These are phyloP conservation scores for Calidris pygmaea DNA, from an alignment of 2,113 vertebrate species.

Conservation along the genomic window DNA sequence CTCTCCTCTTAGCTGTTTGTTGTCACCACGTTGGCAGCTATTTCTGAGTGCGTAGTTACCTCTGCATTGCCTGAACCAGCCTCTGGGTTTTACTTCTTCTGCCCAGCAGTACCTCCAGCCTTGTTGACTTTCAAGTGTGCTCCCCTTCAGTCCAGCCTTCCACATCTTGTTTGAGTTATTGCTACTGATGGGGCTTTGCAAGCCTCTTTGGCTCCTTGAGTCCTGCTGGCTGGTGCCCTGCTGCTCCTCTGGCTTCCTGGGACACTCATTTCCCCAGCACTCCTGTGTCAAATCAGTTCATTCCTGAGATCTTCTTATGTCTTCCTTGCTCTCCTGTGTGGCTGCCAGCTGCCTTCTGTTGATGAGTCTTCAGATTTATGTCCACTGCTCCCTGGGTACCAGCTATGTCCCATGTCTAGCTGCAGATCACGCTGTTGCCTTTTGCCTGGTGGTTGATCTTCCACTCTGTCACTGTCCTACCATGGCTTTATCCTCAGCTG, in stretches of 20 bases:
- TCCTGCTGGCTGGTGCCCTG: not conserved
- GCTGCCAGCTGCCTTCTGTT: not conserved
- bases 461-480: rapidly evolving
- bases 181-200: not conserved
- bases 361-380: not conserved
- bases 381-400: not conserved
- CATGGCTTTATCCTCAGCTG: not conserved
- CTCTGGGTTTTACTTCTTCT: not conserved
- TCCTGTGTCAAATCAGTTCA: not conserved
- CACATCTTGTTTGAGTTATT: not conserved
- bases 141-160: not conserved
- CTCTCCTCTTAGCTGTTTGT: conserved; percentile 41
- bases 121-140: not conserved
- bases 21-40: conserved; percentile 24
- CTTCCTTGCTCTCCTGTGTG: not conserved
- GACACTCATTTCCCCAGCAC: not conserved
- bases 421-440: not conserved
- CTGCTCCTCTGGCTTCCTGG: not conserved
- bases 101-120: not conserved
- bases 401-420: rapidly evolving
- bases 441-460: not conserved
- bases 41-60: not conserved
- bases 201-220: not conserved
- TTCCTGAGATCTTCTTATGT: not conserved
- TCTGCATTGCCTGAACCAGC: not conserved